Base-by-base conservation (phyloP, 2,113 vertebrate genomes). In the Ictalurus furcatus region DNA sequence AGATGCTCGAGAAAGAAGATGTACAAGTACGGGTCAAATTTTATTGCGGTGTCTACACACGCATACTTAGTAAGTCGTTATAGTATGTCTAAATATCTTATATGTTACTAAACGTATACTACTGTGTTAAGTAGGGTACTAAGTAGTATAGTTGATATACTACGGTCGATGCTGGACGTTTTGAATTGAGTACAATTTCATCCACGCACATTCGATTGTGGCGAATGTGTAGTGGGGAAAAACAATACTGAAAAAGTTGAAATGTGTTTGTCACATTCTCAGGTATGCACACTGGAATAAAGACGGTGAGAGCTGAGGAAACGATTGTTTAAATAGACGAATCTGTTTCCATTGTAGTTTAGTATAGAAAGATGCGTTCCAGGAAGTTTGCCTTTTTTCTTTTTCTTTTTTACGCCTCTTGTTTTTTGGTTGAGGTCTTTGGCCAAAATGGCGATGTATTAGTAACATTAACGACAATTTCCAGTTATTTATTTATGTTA, bases 381-480 rank as follows among this genome's bases (percentile, higher is more conserved):
- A 67, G 28, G 0, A 14, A 67, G 28, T n/a, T 28, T n/a, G 3
- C 23, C n/a, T 28, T 13, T 21, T 44, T 44, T 44, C 34, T 34
- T 40, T 44, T 44, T 44, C 40, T 44, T 44, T 44, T 9, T 85
- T 21, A 13, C 56, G 28, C 12, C 14, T 65, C 85, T 78, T 40
- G 56, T 28, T 44, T 6, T 34, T 14, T 48, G n/a, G 11, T 25
- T 63, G 21, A 1, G n/a, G 3, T 87, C 73, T 87, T 11, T 48
- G 73, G 56, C 76, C 25, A 87, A 87, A 44, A 87, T 87, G 73
- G 85, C 58, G 13, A 12, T 16, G 28, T 7, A 34, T 61, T 8
- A 9, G 12, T 69, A 1, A 40, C 21, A 13, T 63, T 58, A 63
- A n/a, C 0, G 2, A 3, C 34, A 19, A 1, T 40, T 37, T 30